Evolutionary conservation across 35 echinoderm and acorn worm genomes (phyloP).

Genomic region (Apostichopus parvimensis): DNA sequence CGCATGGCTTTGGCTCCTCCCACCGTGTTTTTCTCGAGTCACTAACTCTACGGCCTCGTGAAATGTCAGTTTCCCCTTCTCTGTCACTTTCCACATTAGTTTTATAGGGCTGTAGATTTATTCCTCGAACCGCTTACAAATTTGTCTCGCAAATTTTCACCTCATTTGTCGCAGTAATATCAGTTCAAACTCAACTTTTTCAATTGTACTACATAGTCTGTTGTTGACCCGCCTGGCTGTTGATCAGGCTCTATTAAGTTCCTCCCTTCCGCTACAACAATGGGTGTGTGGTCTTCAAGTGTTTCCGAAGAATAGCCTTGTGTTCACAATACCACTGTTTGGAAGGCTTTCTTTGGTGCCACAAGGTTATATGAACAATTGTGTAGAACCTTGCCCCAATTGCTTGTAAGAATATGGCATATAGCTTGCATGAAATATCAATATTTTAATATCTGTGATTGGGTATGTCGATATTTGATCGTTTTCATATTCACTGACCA

Average conservation of each 20-base stretch:
- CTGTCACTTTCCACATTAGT: not conserved
- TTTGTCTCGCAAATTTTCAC: constrained; percentile 6
- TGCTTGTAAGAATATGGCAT: too few relatives aligned
- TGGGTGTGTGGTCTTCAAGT: not conserved
- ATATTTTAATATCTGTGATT: too few relatives aligned
- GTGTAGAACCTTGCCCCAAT: too few relatives aligned
- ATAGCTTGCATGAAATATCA: too few relatives aligned
- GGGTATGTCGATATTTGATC: too few relatives aligned
- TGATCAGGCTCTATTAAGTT: not conserved
- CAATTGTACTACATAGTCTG: not conserved
- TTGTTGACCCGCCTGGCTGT: constrained; percentile 1
- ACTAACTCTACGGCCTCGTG: not conserved
- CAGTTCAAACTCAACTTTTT: constrained; percentile 1
- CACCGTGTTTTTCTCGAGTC: not conserved
- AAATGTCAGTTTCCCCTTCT: not conserved
- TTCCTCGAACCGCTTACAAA: constrained; percentile 9
- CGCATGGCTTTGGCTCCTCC: not conserved
- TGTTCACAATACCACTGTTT: too few relatives aligned
- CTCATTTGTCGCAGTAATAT: not conserved
- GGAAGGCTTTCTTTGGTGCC: too few relatives aligned
- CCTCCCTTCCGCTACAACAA: not conserved
- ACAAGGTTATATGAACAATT: too few relatives aligned
- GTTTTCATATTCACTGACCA: too few relatives aligned
- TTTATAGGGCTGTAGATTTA: not conserved
- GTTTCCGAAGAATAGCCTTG: not conserved